Evolutionary conservation across 2,113 vertebrate species (phyloP).

Genomic region (Connochaetes taurinus): DNA sequence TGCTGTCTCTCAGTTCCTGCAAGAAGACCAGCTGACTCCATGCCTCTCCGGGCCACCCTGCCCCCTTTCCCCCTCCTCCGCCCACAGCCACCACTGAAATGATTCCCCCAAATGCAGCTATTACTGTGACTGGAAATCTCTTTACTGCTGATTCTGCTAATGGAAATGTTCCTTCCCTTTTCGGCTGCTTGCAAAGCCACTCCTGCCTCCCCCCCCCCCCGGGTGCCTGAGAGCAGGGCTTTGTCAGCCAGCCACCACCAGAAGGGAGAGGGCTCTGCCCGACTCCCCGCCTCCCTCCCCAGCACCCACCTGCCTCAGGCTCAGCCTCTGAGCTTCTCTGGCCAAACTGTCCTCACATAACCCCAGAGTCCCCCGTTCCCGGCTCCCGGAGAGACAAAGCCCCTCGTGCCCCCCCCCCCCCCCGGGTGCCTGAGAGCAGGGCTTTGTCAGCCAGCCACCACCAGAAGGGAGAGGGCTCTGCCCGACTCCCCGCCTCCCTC

Average conservation of each 20-base stretch:
- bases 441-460: conserved; percentile 58
- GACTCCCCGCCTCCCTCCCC: not conserved
- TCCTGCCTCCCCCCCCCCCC: conserved; percentile 23
- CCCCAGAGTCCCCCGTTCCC: not conserved
- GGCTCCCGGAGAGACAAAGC: conserved; percentile 69
- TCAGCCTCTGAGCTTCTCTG: conserved; percentile 26
- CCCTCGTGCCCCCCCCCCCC: conserved; percentile 35
- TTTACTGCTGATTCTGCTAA: conserved; percentile 81
- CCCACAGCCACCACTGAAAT: conserved; percentile 66
- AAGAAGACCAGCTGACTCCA: not conserved
- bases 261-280: conserved; percentile 27
- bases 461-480: conserved; percentile 38
- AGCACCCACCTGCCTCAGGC: conserved; percentile 47
- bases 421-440: conserved; percentile 55
- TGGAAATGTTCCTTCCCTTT: conserved; percentile 80
- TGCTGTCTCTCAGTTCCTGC: not conserved
- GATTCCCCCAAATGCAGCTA: conserved; percentile 80
- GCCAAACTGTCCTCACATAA: conserved; percentile 64
- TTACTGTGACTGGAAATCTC: conserved; percentile 81
- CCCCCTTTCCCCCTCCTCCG: not conserved
- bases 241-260: conserved; percentile 56
- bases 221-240: conserved; percentile 60
- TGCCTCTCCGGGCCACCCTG: not conserved
- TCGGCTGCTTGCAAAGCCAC: conserved; percentile 73
- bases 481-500: not conserved